A percentile compares a stretch with the other conserved stretches of the same genome.
These are phyloP conservation scores for Microchirus variegatus DNA, from an alignment of 2,797 vertebrate genomes.

Conservation along the genomic window DNA sequence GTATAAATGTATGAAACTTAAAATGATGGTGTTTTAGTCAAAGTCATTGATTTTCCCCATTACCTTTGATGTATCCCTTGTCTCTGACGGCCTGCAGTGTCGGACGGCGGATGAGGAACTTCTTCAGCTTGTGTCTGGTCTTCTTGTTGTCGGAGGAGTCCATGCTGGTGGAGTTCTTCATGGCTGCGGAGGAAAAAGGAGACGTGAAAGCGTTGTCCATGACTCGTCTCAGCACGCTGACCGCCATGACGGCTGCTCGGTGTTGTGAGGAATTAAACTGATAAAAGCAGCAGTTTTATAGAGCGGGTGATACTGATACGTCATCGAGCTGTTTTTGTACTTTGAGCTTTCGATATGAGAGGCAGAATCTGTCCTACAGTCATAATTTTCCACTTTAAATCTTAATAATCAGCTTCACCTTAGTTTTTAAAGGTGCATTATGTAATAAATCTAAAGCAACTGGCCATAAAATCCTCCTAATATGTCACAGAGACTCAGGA, in stretches of 20 bases:
- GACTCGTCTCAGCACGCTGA: constrained; percentile 20
- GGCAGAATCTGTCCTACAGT: too few species aligned
- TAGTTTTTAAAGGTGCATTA: too few species aligned
- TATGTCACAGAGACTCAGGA: too few species aligned
- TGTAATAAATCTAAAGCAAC: too few species aligned
- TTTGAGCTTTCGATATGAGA: too few species aligned
- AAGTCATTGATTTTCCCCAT: too few species aligned
- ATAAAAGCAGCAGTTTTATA: constrained; percentile 26
- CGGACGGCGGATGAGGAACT: constrained; percentile 93
- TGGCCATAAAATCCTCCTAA: too few species aligned
- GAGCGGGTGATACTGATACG: background rate
- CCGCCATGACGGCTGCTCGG: background rate
- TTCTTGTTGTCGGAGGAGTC: constrained; percentile 94
- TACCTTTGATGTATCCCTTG: constrained; percentile 98
- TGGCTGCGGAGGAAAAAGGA: constrained; percentile 69
- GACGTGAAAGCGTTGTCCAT: constrained; percentile 30
- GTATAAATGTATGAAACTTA: too few species aligned
- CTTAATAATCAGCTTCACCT: too few species aligned
- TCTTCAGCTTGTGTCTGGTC: constrained; percentile 95
- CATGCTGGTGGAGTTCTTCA: constrained; percentile 86
- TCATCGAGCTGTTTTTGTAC: too few species aligned
- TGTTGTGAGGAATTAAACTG: constrained; percentile 2
- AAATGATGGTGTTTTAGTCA: too few species aligned
- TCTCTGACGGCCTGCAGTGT: constrained; percentile 95
- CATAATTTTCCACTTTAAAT: too few species aligned